Evolutionary conservation across 2,888 invertebrate species (phyloP).

Genomic region (Cetonia aurata): DNA sequence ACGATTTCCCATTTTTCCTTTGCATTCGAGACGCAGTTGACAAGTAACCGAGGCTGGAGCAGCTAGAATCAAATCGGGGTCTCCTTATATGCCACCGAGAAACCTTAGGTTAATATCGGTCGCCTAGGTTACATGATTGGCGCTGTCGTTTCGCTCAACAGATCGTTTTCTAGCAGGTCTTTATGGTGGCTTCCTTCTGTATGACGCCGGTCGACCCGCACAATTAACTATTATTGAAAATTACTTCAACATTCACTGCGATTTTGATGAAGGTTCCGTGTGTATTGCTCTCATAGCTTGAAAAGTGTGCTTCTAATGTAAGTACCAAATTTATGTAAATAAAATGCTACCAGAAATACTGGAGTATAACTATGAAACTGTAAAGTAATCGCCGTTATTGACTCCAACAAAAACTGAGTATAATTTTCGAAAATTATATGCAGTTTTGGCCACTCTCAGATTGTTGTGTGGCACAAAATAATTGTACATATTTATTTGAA

Average conservation of each 20-base stretch:
- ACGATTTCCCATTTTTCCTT: background rate
- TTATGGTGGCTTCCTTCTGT: conserved; percentile 33
- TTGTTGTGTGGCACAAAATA: too few relatives aligned
- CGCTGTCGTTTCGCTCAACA: conserved; percentile 28
- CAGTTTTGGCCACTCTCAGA: too few relatives aligned
- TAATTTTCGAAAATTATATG: too few relatives aligned
- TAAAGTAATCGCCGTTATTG: too few relatives aligned
- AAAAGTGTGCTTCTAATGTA: too few relatives aligned
- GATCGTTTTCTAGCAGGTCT: conserved; percentile 31
- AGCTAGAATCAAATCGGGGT: conserved; percentile 15
- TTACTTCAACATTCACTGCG: background rate
- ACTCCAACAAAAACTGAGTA: too few relatives aligned
- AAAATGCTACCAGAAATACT: too few relatives aligned
- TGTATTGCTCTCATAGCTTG: background rate
- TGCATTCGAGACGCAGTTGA: too few relatives aligned
- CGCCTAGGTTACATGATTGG: conserved; percentile 32
- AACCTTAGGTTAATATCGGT: conserved; percentile 20
- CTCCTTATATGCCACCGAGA: conserved; percentile 8
- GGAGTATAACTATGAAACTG: too few relatives aligned
- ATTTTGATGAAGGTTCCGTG: too few relatives aligned
- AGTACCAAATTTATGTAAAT: too few relatives aligned
- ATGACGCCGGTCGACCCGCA: background rate
- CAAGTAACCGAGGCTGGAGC: background rate
- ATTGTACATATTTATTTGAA: too few relatives aligned
- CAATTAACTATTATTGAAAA: conserved; percentile 27